Base-by-base conservation (phyloP, 2,888 invertebrate species). In the Stenolophus ochropezus region DNA sequence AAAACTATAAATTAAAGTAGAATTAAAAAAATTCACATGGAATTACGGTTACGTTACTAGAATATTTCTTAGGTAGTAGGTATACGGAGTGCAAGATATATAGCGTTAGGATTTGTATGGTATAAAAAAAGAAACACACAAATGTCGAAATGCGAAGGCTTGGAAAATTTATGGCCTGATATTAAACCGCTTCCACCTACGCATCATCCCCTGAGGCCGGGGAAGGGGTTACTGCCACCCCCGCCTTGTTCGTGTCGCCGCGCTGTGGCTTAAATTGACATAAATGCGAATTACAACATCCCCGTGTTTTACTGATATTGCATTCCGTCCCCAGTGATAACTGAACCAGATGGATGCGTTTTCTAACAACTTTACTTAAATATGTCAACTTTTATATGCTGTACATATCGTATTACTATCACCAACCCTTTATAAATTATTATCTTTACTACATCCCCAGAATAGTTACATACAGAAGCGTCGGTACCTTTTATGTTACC, bases 91-190 rank as follows among this genome's bases (percentile, higher is more conserved):
- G 69, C 25, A 80, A 80, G 80, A 80, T 73, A 73, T 80, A 80
- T 80, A 33, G 56, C 80, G 73, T 71, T 80, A 80, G 80, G 80
- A 80, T 80, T 80, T 80, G 80, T 80, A 73, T 56, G 80, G 56
- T 80, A 73, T 71, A 73, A 73, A 80, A 79, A 80, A 80, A 71
- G 65, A 51, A 80, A 80, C 75, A 80, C 80, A 80, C 73, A 80
- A 80, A 80, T 73, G 80, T 80, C 80, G 80, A 80, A 80, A 80
- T 80, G 47, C 80, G 80, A 80, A 80, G 80, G 80, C 80, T 20
- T 20, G 42, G 73, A 69, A 80, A 73, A 80, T 80, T 80, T 80
- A 80, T 56, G 80, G 42, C 58, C 47, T 80, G 71, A 80, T 80
- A 80, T 80, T 80, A 80, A 80, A 80, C 80, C 56, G 73, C 65